phyloP scores from a whole-genome alignment of 2,113 vertebrate genomes.

The Heliornis fulica region DNA sequence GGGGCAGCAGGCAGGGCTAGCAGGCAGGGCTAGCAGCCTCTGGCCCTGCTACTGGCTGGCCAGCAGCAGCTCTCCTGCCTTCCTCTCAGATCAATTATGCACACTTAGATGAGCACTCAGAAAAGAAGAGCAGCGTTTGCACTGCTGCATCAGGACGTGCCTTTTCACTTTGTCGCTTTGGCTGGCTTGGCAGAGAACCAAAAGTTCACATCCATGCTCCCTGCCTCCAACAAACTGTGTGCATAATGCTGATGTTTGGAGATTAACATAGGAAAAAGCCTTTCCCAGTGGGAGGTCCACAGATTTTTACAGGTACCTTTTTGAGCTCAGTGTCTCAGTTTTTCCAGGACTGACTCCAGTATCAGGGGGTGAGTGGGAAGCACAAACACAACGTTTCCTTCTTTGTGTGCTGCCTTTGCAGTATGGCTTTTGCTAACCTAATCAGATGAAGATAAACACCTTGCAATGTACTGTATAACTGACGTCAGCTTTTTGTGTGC shows the following conservation, averaged over 20 bases:
- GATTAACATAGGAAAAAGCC: background rate
- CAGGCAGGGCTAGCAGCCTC: background rate
- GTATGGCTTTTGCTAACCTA: background rate
- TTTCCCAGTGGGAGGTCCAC: background rate
- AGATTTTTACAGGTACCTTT: background rate
- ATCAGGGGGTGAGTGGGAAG: background rate
- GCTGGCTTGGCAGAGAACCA: background rate
- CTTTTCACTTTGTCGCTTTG: background rate
- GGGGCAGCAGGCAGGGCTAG: too few species aligned
- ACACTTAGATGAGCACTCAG: background rate
- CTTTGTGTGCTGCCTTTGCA: background rate
- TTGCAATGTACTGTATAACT: background rate
- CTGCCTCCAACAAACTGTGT: background rate
- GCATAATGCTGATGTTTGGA: background rate
- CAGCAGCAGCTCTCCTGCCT: background rate
- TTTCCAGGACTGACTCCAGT: background rate
- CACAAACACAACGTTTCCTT: background rate
- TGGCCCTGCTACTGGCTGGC: too few species aligned
- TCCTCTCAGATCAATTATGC: background rate
- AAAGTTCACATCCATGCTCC: background rate
- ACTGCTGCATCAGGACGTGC: background rate
- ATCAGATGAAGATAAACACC: slow-evolving; percentile 62
- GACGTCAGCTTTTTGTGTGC: slow-evolving; percentile 40
- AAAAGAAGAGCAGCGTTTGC: background rate
- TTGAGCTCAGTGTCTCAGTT: background rate